Percentiles rank a stretch among this genome's conserved stretches.
Conservation (phyloP, 2,888 invertebrate species). For the Lithophane ornitopus region DNA sequence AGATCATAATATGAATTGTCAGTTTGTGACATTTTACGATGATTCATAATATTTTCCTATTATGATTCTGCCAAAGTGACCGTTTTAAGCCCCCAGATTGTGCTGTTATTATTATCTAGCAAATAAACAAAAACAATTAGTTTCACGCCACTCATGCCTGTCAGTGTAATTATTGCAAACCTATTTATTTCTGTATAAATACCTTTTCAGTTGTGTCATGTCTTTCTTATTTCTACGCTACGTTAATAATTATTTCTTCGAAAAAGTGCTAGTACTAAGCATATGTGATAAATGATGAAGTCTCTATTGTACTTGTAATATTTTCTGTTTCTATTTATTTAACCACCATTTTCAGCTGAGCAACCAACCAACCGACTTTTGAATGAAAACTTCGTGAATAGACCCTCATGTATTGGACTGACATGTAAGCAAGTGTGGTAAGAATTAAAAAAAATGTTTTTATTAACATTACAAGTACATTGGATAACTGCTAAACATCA, state of each 20-base stretch:
- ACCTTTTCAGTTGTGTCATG: neutral
- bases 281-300: neutral
- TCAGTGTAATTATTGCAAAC: slow-evolving; percentile 21
- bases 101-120: neutral
- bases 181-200: slow-evolving; percentile 6
- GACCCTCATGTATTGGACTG: neutral
- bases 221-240: neutral
- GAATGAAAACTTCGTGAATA: neutral
- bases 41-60: too few relatives aligned
- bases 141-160: slow-evolving; percentile 38
- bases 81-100: too few relatives aligned
- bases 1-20: too few relatives aligned
- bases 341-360: neutral
- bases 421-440: neutral
- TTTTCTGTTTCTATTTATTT: neutral
- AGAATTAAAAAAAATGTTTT: neutral
- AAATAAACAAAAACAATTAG: slow-evolving; percentile 22
- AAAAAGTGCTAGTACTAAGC: neutral
- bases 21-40: too few relatives aligned
- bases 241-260: neutral
- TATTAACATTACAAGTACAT: too few relatives aligned
- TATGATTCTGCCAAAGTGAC: too few relatives aligned
- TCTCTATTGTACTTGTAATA: neutral
- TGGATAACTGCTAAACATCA: neutral
- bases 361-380: neutral